phyloP scores from a whole-genome alignment of 2,888 invertebrate species.

The Cylindroiulus punctatus region DNA sequence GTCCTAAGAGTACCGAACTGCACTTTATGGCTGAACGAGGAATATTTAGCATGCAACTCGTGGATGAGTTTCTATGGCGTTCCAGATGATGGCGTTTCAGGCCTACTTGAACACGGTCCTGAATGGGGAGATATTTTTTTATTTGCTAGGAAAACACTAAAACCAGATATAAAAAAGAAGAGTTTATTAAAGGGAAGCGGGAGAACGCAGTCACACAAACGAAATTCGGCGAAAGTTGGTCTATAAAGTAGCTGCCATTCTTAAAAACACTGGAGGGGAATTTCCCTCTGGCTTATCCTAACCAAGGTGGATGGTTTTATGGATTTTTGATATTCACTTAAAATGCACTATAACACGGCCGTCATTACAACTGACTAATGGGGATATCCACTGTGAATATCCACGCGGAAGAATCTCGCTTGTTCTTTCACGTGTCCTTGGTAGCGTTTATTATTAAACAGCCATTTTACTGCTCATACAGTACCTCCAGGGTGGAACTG shows the following conservation, averaged over 20 bases:
- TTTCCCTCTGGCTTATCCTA: background rate
- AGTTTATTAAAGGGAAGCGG: slow-evolving; percentile 1
- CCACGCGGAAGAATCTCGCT: background rate
- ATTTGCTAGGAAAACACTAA: slow-evolving; percentile 45
- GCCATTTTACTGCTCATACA: too few species aligned
- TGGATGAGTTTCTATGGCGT: slow-evolving; percentile 36
- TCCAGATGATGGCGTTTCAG: slow-evolving; percentile 45
- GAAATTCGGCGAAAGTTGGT: slow-evolving; percentile 14
- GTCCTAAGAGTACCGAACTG: slow-evolving; percentile 36
- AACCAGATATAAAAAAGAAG: slow-evolving; percentile 36
- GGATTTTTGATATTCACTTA: slow-evolving; percentile 35
- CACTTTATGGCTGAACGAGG: slow-evolving; percentile 5
- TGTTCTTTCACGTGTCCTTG: background rate
- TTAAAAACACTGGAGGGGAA: background rate
- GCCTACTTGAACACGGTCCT: slow-evolving; percentile 34
- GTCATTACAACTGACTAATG: slow-evolving; percentile 32
- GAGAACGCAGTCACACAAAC: slow-evolving; percentile 1
- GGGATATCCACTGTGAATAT: background rate
- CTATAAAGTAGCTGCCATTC: slow-evolving; percentile 36
- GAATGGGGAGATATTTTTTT: slow-evolving; percentile 37
- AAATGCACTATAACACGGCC: background rate
- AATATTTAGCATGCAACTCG: slow-evolving; percentile 45
- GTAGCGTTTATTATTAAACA: too few species aligned
- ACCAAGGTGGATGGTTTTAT: background rate
- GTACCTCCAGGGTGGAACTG: too few species aligned